Conservation (phyloP, 2,797 vertebrate species). For the Coregonus ussuriensis region DNA sequence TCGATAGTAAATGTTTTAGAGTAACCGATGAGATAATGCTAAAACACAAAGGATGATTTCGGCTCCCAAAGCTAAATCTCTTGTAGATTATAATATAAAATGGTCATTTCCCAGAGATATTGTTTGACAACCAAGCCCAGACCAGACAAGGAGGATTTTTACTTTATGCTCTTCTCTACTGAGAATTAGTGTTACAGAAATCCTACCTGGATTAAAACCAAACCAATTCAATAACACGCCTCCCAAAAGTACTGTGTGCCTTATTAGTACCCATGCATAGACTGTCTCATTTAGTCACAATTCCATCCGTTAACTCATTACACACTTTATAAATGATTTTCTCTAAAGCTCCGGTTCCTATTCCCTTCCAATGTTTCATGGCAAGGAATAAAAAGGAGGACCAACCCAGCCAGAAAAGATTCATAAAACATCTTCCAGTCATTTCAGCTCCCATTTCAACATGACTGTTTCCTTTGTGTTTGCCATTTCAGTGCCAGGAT, state of each 20-base stretch:
- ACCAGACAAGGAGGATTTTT: background rate
- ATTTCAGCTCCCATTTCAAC: slow-evolving; percentile 80
- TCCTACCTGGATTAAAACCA: slow-evolving; percentile 28
- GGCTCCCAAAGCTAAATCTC: background rate
- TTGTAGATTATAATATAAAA: background rate
- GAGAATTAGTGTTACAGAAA: background rate
- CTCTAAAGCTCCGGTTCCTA: too few species aligned
- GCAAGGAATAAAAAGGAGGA: too few species aligned
- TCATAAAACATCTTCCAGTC: slow-evolving; percentile 77
- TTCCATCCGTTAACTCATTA: slow-evolving; percentile 87
- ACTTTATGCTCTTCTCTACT: background rate
- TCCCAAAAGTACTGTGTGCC: slow-evolving; percentile 37
- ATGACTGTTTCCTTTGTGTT: slow-evolving; percentile 88
- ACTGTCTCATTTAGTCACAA: slow-evolving; percentile 80
- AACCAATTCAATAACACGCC: slow-evolving; percentile 6
- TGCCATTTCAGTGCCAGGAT: slow-evolving; percentile 74
- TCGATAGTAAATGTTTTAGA: background rate
- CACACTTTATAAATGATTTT: slow-evolving; percentile 74
- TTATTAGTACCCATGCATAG: slow-evolving; percentile 80
- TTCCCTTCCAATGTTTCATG: too few species aligned
- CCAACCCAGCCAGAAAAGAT: slow-evolving; percentile 14
- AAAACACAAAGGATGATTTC: background rate
- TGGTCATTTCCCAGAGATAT: background rate
- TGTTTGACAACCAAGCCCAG: background rate
- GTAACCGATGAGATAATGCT: background rate